Conservation (phyloP, 2,113 vertebrate species). For the Forbesichthys agassizii region DNA sequence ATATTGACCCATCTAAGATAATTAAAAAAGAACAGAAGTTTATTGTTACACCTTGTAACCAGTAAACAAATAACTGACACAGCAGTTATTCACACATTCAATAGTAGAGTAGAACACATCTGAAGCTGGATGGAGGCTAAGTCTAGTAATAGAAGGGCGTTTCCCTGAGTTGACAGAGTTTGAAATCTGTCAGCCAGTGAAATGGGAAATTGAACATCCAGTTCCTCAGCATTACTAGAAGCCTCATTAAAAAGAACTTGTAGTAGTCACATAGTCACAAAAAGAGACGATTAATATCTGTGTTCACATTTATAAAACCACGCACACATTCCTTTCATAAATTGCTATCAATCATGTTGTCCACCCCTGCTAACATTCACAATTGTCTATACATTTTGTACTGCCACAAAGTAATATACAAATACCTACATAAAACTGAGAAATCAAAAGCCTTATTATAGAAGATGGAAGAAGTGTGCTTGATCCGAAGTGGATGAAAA, state of each 20-base stretch:
- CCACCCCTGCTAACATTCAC: no score
- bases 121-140: conserved; percentile 13
- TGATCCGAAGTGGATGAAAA: no score
- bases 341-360: no score
- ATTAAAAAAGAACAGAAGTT: background rate
- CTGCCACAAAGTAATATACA: background rate
- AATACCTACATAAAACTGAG: no score
- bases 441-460: no score
- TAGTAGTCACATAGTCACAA: no score
- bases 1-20: background rate
- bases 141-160: conserved; percentile 17
- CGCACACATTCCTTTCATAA: background rate
- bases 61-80: background rate
- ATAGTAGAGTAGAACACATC: conserved; percentile 3
- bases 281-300: no score
- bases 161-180: conserved; percentile 2
- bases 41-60: background rate
- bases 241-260: no score
- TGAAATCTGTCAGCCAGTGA: conserved; percentile 30
- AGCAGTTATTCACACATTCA: conserved; percentile 6
- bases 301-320: background rate
- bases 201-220: background rate
- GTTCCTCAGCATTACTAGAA: background rate
- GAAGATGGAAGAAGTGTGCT: no score
- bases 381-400: no score